These are phyloP conservation scores for Drosophila pseudotakahashii DNA, from an alignment of 2,888 invertebrate genomes.

Conservation along the genomic window DNA sequence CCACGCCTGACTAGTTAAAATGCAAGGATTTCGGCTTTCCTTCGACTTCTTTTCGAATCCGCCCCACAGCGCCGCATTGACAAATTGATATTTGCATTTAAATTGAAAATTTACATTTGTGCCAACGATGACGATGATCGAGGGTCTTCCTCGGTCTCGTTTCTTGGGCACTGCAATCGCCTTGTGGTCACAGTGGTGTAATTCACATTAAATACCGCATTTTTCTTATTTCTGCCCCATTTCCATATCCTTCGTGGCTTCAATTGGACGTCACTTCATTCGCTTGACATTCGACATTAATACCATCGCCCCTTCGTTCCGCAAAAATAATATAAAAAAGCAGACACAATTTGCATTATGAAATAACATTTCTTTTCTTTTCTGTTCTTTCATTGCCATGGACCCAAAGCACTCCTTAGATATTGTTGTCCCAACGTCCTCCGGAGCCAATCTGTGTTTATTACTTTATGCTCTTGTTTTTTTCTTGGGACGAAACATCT, in stretches of 20 bases:
- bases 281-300: constrained; percentile 81
- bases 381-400: constrained; percentile 20
- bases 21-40: constrained; percentile 67
- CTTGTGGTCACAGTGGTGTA: constrained; percentile 84
- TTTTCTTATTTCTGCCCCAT: constrained; percentile 74
- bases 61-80: constrained; percentile 74
- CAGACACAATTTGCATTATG: constrained; percentile 76
- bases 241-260: constrained; percentile 57
- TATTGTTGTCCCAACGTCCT: constrained; percentile 27
- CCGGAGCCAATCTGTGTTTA: constrained; percentile 54
- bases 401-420: constrained; percentile 65
- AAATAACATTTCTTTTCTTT: constrained; percentile 64
- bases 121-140: constrained; percentile 61
- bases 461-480: constrained; percentile 35
- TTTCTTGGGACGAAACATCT: not conserved
- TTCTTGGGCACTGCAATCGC: constrained; percentile 26
- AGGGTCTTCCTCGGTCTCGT: constrained; percentile 17
- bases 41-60: constrained; percentile 11
- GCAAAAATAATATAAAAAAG: constrained; percentile 9
- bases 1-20: constrained; percentile 77
- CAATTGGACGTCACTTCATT: constrained; percentile 68
- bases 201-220: constrained; percentile 84
- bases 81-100: constrained; percentile 85
- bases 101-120: constrained; percentile 85
- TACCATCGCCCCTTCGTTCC: constrained; percentile 40